Percentiles rank a stretch among this genome's conserved stretches.
phyloP scores from a whole-genome alignment of 1,140 invertebrate species.

The Bilobella aurantiaca region DNA sequence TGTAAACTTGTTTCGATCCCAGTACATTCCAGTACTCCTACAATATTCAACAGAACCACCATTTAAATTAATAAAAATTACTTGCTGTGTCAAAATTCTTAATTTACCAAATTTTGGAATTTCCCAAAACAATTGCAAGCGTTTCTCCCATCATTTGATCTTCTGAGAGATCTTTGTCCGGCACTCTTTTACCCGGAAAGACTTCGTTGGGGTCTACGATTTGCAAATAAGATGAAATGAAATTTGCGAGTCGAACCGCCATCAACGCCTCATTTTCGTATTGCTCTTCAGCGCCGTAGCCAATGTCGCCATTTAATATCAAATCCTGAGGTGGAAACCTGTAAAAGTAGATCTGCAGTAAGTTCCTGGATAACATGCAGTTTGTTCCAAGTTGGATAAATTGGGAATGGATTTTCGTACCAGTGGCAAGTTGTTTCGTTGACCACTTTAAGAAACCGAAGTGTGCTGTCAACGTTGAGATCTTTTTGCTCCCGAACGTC shows the following conservation, averaged over 20 bases:
- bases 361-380: too few species aligned
- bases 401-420: too few species aligned
- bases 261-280: slow-evolving; percentile 92
- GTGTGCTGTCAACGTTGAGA: slow-evolving; percentile 61
- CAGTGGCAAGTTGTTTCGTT: slow-evolving; percentile 59
- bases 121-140: slow-evolving; percentile 71
- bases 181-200: slow-evolving; percentile 79
- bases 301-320: slow-evolving; percentile 67
- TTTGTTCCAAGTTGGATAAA: too few species aligned
- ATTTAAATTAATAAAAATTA: too few species aligned
- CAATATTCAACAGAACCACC: too few species aligned
- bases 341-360: slow-evolving; percentile 35
- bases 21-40: slow-evolving; percentile 83
- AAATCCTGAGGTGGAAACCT: slow-evolving; percentile 63
- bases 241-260: slow-evolving; percentile 86
- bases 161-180: slow-evolving; percentile 76
- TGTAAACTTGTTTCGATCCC: slow-evolving; percentile 91
- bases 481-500: slow-evolving; percentile 49
- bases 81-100: too few species aligned
- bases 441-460: slow-evolving; percentile 65
- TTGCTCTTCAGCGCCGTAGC: slow-evolving; percentile 72
- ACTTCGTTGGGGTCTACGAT: slow-evolving; percentile 84
- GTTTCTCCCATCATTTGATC: slow-evolving; percentile 93
- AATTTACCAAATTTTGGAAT: slow-evolving; percentile 6
- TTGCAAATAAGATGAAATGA: slow-evolving; percentile 85